Conservation (phyloP, 2,797 vertebrate species). For the Typhlichthys subterraneus region DNA sequence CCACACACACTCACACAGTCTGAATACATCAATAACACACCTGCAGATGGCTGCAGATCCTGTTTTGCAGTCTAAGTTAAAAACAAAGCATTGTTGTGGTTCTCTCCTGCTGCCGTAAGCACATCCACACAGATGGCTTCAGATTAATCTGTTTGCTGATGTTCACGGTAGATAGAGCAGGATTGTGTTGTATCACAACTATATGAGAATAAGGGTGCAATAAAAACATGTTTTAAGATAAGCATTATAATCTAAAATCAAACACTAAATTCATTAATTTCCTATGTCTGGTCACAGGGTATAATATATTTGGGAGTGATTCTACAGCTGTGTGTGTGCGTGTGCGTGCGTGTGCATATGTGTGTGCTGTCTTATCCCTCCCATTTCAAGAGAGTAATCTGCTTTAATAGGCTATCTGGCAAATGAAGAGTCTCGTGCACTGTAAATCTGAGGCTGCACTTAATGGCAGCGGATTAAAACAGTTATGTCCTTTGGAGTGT, state of each 20-base stretch:
- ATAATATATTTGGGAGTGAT: too few species aligned
- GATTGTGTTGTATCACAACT: slow-evolving; percentile 35
- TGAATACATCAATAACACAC: slow-evolving; percentile 9
- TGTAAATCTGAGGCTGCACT: slow-evolving; percentile 78
- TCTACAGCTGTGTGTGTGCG: background rate
- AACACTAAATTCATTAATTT: background rate
- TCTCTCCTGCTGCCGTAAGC: slow-evolving; percentile 31
- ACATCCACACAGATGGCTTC: slow-evolving; percentile 48
- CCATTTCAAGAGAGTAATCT: slow-evolving; percentile 76
- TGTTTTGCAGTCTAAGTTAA: slow-evolving; percentile 36
- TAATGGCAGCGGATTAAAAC: slow-evolving; percentile 83
- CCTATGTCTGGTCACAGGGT: background rate
- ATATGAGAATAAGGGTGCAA: background rate
- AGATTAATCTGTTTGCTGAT: slow-evolving; percentile 47
- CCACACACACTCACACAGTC: slow-evolving; percentile 6
- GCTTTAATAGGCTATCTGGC: slow-evolving; percentile 80
- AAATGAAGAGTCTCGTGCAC: slow-evolving; percentile 75
- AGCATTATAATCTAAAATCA: too few species aligned
- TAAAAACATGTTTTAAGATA: background rate
- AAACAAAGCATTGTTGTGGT: slow-evolving; percentile 22
- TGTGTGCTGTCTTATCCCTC: slow-evolving; percentile 62
- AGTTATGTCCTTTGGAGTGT: slow-evolving; percentile 79
- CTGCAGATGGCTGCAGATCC: slow-evolving; percentile 50
- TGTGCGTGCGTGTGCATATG: slow-evolving; percentile 20
- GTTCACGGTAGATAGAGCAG: slow-evolving; percentile 26